Conservation (phyloP, 2,113 vertebrate genomes). For the Lonchura striata region DNA sequence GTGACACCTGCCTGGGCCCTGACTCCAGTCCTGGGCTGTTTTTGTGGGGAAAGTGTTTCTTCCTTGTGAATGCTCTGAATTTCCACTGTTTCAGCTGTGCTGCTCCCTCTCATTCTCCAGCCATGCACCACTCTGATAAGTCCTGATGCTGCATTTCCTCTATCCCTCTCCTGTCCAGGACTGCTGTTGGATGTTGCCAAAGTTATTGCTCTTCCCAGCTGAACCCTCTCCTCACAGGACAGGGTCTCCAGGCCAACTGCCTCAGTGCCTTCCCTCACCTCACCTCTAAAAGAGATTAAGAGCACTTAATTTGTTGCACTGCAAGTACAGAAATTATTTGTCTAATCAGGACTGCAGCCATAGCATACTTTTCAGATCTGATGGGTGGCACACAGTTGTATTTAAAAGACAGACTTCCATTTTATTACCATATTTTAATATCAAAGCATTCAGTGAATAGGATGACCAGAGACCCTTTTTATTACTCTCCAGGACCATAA, state of each 20-base stretch:
- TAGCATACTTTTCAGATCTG: not conserved
- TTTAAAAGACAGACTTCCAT: not conserved
- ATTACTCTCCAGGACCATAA: not conserved
- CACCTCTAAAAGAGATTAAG: not conserved
- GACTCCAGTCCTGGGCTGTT: not conserved
- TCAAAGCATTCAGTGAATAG: not conserved
- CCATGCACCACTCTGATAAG: fast-evolving
- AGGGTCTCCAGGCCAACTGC: not conserved
- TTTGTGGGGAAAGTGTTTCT: not conserved
- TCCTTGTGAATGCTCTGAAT: not conserved
- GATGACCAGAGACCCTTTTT: not conserved
- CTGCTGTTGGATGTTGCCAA: not conserved
- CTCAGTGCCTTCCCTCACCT: not conserved
- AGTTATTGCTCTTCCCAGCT: not conserved
- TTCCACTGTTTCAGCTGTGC: not conserved
- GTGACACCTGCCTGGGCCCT: fast-evolving
- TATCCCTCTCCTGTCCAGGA: not conserved
- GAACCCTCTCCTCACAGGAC: not conserved
- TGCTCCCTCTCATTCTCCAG: not conserved
- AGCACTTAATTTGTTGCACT: not conserved
- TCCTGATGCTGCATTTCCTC: fast-evolving
- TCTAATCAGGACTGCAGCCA: not conserved
- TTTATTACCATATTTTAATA: not conserved
- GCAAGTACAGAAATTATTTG: not conserved
- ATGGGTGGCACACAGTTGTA: not conserved